A percentile compares a stretch with the other conserved stretches of the same genome.
phyloP scores from a whole-genome alignment of 2,888 invertebrate genomes.

The Adelphocoris suturalis region DNA sequence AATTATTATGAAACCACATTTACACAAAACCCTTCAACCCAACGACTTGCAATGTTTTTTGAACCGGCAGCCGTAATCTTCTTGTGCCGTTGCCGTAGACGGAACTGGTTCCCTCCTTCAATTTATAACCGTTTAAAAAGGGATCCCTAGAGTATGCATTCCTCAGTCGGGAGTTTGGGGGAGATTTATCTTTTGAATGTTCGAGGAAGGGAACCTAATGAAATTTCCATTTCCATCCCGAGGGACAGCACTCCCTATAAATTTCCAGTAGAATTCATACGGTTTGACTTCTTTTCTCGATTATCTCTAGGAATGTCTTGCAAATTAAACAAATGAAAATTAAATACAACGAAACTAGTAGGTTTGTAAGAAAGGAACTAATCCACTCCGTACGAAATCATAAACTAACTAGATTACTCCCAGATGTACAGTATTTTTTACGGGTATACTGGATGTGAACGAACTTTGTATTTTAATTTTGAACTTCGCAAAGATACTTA shows the following conservation, averaged over 20 bases:
- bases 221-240: conserved; percentile 9
- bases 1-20: not conserved
- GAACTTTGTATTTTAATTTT: no score
- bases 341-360: no score
- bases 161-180: not conserved
- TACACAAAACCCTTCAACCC: not conserved
- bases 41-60: not conserved
- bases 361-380: no score
- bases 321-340: no score
- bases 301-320: no score
- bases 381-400: no score
- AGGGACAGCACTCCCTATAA: not conserved
- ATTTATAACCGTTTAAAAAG: conserved; percentile 15
- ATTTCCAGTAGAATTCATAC: no score
- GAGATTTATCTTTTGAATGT: conserved; percentile 13
- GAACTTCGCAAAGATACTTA: no score
- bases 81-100: not conserved
- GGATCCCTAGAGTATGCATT: not conserved
- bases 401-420: no score
- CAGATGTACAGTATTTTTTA: no score
- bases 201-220: not conserved
- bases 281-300: no score
- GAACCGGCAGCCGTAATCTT: not conserved
- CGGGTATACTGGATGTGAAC: no score
- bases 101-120: not conserved